Evolutionary conservation across 1,140 invertebrate genomes (phyloP), one percentile per base, ranked within the genome.

Genomic region (Drosophila ercepeae): DNA sequence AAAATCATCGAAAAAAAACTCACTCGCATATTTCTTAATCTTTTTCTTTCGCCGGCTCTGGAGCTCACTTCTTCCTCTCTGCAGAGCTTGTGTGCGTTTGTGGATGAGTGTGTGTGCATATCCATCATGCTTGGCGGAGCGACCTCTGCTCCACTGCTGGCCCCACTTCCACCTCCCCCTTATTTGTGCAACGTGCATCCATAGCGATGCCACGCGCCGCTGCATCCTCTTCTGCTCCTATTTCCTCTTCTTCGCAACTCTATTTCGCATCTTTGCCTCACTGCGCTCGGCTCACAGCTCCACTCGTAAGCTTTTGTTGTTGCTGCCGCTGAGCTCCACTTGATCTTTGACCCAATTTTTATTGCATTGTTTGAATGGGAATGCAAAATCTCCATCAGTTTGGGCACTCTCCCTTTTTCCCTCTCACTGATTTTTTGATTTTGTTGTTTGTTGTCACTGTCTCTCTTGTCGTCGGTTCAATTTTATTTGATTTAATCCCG

Each of bases 331-430:
- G 82, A 82, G 82, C 79, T 89, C 79, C 79, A 89, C 86, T 89
- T 89, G 86, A 89, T 89, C 86, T 89, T 89, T 89, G 86, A 89
- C 86, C 86, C 77, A 89, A 89, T 89, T 89, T 89, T 76, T 75
- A 81, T 81, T 73, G 70, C 75, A 89, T 89, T 89, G 78, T 89
- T 84, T 78, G 67, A 51, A 59, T 71, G 69, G 61, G 57, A 78
- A 79, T 81, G 79, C 74, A 64, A 86, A 67, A 65, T 32, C 36
- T 53, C 7, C 60, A 45, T 44, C 63, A 65, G 27, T 16, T 19
- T 6, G n/a, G 18, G 25, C 39, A 14, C 46, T 21, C 39, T 52
- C 46, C 13, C 19, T 34, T 61, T 71, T 71, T 76, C 60, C 36
- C 36, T 2, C 36, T 14, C 36, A 39, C 36, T 14, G 14, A 16